phyloP scores from a whole-genome alignment of 2,113 vertebrate genomes.

The Lamprotornis superbus region DNA sequence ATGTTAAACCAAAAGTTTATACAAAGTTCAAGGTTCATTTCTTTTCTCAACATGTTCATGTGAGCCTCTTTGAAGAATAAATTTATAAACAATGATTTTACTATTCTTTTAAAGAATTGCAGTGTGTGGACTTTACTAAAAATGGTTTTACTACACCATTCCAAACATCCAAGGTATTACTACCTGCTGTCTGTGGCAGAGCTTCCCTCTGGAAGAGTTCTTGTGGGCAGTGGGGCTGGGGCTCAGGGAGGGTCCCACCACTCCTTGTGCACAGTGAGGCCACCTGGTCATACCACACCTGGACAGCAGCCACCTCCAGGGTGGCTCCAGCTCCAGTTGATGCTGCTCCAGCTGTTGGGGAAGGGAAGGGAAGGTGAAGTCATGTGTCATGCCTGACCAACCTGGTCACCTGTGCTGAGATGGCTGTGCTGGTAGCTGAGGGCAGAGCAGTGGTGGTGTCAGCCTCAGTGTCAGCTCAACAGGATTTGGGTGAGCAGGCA shows the following conservation, averaged over 20 bases:
- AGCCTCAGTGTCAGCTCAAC: background rate
- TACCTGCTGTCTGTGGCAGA: background rate
- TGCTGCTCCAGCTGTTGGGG: background rate
- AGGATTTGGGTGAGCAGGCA: background rate
- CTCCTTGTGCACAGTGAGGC: background rate
- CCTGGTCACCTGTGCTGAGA: too few relatives aligned
- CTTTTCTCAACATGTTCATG: background rate
- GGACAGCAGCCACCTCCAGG: background rate
- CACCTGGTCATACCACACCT: background rate
- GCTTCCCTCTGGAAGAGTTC: background rate
- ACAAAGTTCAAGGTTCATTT: background rate
- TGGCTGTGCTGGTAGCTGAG: background rate
- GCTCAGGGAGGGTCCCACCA: background rate
- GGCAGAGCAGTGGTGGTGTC: background rate
- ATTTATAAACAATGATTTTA: background rate
- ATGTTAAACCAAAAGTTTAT: background rate
- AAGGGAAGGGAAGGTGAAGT: background rate
- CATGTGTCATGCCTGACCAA: too few relatives aligned
- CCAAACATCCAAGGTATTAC: rapidly evolving
- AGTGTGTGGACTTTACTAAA: background rate
- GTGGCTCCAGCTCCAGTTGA: background rate
- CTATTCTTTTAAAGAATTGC: background rate
- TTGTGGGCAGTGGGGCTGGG: rapidly evolving
- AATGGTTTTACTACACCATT: rapidly evolving
- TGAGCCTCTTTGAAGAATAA: background rate